phyloP scores from a whole-genome alignment of 1,140 invertebrate genomes.

The Asobara japonica region DNA sequence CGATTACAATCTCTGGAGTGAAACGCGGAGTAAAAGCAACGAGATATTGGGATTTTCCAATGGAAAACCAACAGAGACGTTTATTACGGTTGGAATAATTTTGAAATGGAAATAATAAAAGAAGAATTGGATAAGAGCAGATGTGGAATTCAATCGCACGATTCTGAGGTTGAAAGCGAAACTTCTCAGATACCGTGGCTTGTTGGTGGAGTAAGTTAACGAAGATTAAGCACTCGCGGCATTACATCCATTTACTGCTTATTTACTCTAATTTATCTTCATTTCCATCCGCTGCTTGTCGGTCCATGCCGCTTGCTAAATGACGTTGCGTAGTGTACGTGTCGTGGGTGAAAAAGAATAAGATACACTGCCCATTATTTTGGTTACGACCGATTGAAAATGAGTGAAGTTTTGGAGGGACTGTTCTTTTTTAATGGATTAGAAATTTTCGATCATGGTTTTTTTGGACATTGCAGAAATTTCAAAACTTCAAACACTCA shows the following conservation, averaged over 20 bases:
- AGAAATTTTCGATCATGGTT: too few species aligned
- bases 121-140: not conserved
- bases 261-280: conserved; percentile 43
- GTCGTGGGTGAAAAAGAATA: not conserved
- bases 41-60: not conserved
- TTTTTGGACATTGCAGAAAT: too few species aligned
- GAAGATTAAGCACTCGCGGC: conserved; percentile 40
- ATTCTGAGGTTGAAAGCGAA: not conserved
- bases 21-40: not conserved
- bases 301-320: conserved; percentile 28
- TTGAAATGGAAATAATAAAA: not conserved
- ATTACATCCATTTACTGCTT: conserved; percentile 37
- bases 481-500: too few species aligned
- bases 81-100: conserved; percentile 9
- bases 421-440: too few species aligned
- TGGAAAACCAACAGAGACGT: not conserved
- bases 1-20: conserved; percentile 8
- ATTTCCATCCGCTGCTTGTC: conserved; percentile 32
- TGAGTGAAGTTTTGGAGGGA: too few species aligned
- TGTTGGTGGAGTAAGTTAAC: conserved; percentile 22
- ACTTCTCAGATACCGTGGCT: not conserved
- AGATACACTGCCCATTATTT: too few species aligned
- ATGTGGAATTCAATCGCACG: conserved; percentile 24
- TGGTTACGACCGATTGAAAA: too few species aligned
- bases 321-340: conserved; percentile 12